Conservation (phyloP, 2,113 vertebrate species). For the Rhea americana region DNA sequence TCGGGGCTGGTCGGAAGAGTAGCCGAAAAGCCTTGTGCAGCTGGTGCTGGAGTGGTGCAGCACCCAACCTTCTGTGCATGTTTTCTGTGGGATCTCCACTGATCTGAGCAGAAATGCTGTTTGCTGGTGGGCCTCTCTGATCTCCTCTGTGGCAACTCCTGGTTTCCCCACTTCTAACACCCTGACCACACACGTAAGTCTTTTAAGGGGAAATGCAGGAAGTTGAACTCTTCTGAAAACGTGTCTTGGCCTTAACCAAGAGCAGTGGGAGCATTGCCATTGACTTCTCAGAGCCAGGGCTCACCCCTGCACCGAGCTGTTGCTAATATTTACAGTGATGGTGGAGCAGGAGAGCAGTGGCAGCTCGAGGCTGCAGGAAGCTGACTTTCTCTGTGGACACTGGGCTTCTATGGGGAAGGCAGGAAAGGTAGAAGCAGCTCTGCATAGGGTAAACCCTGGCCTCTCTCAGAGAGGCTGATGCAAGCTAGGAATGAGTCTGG, state of each 20-base stretch:
- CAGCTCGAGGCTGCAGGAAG: rapidly evolving
- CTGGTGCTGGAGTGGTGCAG: background rate
- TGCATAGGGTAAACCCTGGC: background rate
- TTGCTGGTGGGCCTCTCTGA: background rate
- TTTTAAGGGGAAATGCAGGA: background rate
- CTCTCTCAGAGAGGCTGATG: background rate
- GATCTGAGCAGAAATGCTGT: background rate
- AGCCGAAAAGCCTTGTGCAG: background rate
- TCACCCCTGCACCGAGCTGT: background rate
- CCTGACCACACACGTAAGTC: background rate
- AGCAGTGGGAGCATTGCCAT: background rate
- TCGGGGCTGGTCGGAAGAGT: background rate
- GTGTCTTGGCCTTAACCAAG: background rate
- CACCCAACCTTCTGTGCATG: background rate
- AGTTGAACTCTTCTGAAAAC: background rate
- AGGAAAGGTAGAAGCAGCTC: background rate
- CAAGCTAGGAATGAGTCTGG: background rate
- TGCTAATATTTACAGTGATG: background rate
- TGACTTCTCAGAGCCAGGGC: background rate
- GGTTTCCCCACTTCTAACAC: background rate
- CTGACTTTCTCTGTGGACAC: background rate
- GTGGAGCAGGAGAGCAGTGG: background rate
- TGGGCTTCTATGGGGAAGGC: background rate
- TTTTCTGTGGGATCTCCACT: background rate
- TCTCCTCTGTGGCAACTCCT: background rate